A percentile compares a stretch with the other conserved stretches of the same genome.
phyloP scores from a whole-genome alignment of 2,797 vertebrate genomes.

The Caiman crocodilus region DNA sequence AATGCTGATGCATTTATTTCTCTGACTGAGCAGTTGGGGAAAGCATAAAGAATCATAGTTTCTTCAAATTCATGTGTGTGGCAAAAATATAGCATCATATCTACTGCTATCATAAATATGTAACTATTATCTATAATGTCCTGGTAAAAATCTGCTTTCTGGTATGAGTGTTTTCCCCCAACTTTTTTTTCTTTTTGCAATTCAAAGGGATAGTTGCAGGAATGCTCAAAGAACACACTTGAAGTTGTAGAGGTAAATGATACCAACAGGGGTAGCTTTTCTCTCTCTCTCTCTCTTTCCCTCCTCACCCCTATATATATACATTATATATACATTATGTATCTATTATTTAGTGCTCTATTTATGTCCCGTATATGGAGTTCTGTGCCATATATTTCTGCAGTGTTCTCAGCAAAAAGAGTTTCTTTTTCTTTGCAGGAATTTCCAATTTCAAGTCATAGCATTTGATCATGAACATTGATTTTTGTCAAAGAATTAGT shows the following conservation, averaged over 20 bases:
- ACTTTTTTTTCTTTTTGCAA: background rate
- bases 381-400: background rate
- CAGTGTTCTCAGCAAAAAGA: background rate
- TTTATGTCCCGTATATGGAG: background rate
- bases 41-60: no score
- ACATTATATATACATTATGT: no score
- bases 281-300: no score
- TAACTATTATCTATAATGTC: background rate
- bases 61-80: no score
- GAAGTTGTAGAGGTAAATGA: background rate
- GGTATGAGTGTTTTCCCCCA: background rate
- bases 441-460: constrained; percentile 5
- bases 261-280: background rate
- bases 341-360: constrained; percentile 31
- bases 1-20: no score
- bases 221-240: background rate
- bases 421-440: constrained; percentile 8
- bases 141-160: constrained; percentile 22
- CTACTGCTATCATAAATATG: constrained; percentile 8
- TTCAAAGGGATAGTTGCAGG: background rate
- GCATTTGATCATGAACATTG: constrained; percentile 42
- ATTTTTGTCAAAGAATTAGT: constrained; percentile 42
- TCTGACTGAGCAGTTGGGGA: no score
- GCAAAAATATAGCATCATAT: constrained; percentile 20
- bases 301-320: no score